A percentile compares a stretch with the other conserved stretches of the same genome.
phyloP scores from a whole-genome alignment of 2,797 vertebrate species.

The Kryptolebias ocellatus region DNA sequence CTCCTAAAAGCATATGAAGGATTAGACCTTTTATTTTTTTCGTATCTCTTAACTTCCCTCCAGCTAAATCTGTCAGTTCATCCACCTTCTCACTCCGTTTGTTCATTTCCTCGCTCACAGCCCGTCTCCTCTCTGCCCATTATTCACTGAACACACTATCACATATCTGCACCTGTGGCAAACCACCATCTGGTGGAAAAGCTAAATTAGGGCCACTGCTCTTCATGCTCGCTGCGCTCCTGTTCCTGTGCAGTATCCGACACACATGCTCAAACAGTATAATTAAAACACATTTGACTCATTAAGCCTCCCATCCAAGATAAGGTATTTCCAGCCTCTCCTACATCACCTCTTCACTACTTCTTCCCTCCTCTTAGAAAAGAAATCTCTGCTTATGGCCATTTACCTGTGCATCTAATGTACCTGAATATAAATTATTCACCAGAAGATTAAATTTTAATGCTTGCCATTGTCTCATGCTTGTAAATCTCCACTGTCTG shows the following conservation, averaged over 20 bases:
- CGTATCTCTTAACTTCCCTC: constrained; percentile 16
- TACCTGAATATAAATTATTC: constrained; percentile 60
- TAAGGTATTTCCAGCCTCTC: constrained; percentile 27
- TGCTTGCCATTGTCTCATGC: constrained; percentile 58
- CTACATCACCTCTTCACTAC: constrained; percentile 15
- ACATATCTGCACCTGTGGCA: constrained; percentile 67
- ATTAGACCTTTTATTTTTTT: constrained; percentile 4
- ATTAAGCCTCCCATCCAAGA: constrained; percentile 43
- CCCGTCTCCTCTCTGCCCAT: constrained; percentile 39
- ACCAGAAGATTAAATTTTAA: constrained; percentile 65
- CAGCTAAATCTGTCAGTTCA: constrained; percentile 24
- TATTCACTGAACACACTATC: constrained; percentile 57
- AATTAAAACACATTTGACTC: constrained; percentile 65
- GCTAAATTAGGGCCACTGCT: constrained; percentile 66
- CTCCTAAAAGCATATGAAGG: neutral
- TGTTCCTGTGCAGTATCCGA: constrained; percentile 47
- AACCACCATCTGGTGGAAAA: constrained; percentile 67
- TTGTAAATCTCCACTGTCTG: constrained; percentile 56
- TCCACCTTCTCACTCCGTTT: constrained; percentile 35
- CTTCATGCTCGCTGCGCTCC: constrained; percentile 64
- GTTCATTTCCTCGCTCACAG: constrained; percentile 32
- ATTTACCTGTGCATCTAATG: constrained; percentile 65
- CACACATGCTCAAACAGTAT: constrained; percentile 55
- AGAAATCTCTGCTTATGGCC: constrained; percentile 30
- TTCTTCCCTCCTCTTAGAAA: constrained; percentile 1